Percentiles rank a stretch among this genome's conserved stretches.
phyloP scores from a whole-genome alignment of 2,797 vertebrate species.

The Sebastes glaucus region DNA sequence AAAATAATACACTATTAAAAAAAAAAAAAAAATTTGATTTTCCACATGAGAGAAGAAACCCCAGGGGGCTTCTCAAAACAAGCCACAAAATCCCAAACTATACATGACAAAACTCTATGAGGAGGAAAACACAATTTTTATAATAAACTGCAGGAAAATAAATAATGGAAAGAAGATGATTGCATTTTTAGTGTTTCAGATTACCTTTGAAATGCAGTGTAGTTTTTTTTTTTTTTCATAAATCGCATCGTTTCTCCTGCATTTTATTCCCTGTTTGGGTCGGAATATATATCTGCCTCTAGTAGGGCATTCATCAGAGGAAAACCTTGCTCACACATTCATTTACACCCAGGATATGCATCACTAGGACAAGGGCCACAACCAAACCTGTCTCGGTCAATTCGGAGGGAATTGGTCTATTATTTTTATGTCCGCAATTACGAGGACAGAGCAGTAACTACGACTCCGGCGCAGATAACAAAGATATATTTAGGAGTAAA shows the following conservation, averaged over 20 bases:
- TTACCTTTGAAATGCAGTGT: conserved; percentile 25
- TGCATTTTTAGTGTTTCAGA: conserved; percentile 13
- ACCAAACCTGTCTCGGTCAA: conserved; percentile 79
- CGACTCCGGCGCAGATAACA: conserved; percentile 84
- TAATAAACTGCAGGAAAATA: conserved; percentile 5
- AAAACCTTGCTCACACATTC: conserved; percentile 65
- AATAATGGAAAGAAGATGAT: conserved; percentile 19
- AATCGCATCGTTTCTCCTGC: not conserved
- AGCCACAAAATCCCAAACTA: not conserved
- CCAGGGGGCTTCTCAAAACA: conserved; percentile 4
- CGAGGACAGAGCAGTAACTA: conserved; percentile 83
- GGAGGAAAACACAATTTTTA: conserved; percentile 18
- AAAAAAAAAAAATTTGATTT: not conserved
- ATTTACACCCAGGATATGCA: conserved; percentile 78
- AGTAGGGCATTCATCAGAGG: conserved; percentile 45
- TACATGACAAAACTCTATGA: not conserved
- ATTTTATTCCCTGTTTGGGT: conserved; percentile 41
- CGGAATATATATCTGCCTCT: conserved; percentile 25
- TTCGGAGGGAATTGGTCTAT: conserved; percentile 84
- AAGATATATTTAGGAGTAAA: conserved; percentile 90
- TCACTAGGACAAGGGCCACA: conserved; percentile 74
- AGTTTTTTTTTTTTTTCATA: not conserved
- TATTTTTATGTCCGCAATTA: conserved; percentile 89
- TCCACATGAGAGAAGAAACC: conserved; percentile 12
- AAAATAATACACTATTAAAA: not conserved